Conservation (phyloP, 2,888 invertebrate species). For the Drosophila robusta region DNA sequence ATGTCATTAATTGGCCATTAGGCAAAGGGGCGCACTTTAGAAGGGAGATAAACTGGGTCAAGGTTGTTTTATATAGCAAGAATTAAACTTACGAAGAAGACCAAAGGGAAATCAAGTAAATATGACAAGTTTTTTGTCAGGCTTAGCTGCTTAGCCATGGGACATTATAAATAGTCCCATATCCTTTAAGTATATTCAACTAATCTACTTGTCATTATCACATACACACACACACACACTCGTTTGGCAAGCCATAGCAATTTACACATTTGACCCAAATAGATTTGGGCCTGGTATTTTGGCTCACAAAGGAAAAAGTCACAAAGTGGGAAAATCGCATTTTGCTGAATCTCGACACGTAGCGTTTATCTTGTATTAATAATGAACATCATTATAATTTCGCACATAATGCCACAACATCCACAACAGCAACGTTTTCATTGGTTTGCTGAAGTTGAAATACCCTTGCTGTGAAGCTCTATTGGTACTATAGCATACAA, state of each 20-base stretch:
- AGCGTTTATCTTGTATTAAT: conserved; percentile 65
- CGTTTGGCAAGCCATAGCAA: conserved; percentile 2
- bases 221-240: conserved; percentile 11
- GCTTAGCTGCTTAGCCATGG: background rate
- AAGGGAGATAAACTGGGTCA: conserved; percentile 19
- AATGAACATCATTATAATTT: conserved; percentile 73
- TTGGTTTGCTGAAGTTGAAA: background rate
- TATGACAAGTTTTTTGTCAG: background rate
- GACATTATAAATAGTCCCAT: background rate
- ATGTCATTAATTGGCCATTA: conserved; percentile 62
- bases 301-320: conserved; percentile 7
- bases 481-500: too few relatives aligned
- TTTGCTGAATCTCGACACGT: conserved; percentile 53
- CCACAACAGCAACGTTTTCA: background rate
- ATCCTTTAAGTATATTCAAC: conserved; percentile 9
- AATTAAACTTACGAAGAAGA: background rate
- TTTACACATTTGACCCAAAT: conserved; percentile 46
- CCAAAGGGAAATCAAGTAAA: background rate
- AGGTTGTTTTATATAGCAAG: conserved; percentile 10
- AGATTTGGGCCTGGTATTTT: background rate
- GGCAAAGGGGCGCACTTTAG: background rate
- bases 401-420: conserved; percentile 53
- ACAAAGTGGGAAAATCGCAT: conserved; percentile 9
- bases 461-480: background rate
- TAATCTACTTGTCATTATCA: conserved; percentile 48